phyloP scores from a whole-genome alignment of 2,113 vertebrate species.

The Ammodytes marinus region DNA sequence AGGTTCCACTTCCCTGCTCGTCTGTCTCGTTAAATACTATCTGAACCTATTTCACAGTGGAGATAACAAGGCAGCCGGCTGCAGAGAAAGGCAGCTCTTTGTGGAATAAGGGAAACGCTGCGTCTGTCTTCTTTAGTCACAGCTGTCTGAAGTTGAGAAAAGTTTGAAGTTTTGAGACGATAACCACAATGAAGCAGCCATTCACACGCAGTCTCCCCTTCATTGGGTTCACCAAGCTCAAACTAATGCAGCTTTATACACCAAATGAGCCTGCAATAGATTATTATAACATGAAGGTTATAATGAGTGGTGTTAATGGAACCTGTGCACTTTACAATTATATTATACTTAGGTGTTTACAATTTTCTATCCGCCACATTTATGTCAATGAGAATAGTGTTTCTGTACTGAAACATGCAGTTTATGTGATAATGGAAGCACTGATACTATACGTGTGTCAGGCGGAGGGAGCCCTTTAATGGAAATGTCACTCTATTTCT shows the following conservation, averaged over 20 bases:
- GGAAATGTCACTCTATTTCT: too few species aligned
- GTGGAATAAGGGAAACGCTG: background rate
- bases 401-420: background rate
- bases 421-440: background rate
- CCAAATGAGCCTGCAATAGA: too few species aligned
- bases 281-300: background rate
- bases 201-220: background rate
- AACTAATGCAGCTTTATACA: background rate
- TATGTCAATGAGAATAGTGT: background rate
- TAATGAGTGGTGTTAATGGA: background rate
- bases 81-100: background rate
- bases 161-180: background rate
- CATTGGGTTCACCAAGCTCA: background rate
- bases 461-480: too few species aligned
- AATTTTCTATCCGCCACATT: background rate
- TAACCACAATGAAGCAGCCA: background rate
- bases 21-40: conserved; percentile 29
- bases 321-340: too few species aligned
- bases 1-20: conserved; percentile 10
- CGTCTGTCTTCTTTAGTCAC: background rate
- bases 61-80: conserved; percentile 32
- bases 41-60: conserved; percentile 46
- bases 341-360: background rate
- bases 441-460: background rate
- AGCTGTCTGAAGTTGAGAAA: conserved; percentile 5